Percentiles rank a stretch among this genome's conserved stretches.
Evolutionary conservation across 2,888 invertebrate genomes (phyloP).

Genomic region (Nebria brevicollis): DNA sequence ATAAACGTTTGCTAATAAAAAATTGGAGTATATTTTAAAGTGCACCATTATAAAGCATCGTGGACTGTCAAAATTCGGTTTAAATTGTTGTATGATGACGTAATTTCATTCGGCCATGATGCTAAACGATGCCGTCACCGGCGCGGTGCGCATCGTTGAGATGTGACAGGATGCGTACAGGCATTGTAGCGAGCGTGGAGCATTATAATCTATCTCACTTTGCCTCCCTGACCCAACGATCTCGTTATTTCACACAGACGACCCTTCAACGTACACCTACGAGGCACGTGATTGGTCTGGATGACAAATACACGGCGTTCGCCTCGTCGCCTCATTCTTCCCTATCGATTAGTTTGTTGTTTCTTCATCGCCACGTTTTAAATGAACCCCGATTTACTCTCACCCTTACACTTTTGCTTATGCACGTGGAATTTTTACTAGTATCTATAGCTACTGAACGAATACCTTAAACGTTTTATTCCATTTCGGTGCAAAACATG

Average conservation of each 20-base stretch:
- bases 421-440: not conserved
- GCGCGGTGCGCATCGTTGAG: not conserved
- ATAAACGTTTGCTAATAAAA: too few species aligned
- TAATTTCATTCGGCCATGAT: slow-evolving; percentile 39
- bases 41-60: too few species aligned
- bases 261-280: slow-evolving; percentile 13
- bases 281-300: slow-evolving; percentile 38
- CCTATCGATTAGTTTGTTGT: not conserved
- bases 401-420: not conserved
- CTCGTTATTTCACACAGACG: not conserved
- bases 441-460: not conserved
- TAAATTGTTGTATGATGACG: slow-evolving; percentile 43
- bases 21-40: too few species aligned
- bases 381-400: not conserved
- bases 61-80: not conserved
- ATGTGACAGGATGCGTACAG: not conserved
- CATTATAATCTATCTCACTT: not conserved
- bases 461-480: not conserved
- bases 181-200: not conserved
- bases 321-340: not conserved
- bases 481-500: not conserved
- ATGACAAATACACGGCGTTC: slow-evolving; percentile 37
- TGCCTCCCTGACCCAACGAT: not conserved
- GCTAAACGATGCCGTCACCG: slow-evolving; percentile 36
- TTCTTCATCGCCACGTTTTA: not conserved